Conservation (phyloP, 2,797 vertebrate genomes). For the Ataeniobius toweri region DNA sequence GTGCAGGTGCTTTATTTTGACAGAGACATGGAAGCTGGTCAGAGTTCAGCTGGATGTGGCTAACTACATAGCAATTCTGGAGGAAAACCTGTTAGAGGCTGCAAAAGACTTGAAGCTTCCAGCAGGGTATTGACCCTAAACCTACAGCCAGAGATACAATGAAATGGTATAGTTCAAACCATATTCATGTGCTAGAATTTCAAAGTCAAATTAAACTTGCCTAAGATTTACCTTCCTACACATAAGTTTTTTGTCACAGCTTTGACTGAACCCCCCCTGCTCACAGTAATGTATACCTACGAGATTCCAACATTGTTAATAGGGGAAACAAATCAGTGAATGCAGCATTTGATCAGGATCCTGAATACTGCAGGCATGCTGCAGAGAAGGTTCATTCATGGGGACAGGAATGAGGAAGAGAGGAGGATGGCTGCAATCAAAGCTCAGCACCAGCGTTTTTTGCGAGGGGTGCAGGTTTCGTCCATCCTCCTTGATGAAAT, state of each 20-base stretch:
- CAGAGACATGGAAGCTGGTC: no score
- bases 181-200: no score
- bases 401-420: conserved; percentile 19
- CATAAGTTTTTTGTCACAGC: neutral
- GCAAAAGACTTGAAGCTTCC: no score
- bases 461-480: conserved; percentile 70
- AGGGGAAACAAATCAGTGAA: conserved; percentile 37
- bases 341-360: conserved; percentile 52
- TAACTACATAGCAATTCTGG: no score
- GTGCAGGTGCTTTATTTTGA: no score
- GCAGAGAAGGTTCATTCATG: conserved; percentile 26
- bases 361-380: conserved; percentile 32
- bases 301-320: conserved; percentile 1
- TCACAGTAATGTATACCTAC: neutral
- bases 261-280: neutral
- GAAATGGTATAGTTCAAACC: no score
- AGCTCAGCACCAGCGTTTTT: conserved; percentile 43
- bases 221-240: no score
- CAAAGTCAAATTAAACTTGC: no score
- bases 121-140: no score
- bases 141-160: no score
- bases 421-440: conserved; percentile 67
- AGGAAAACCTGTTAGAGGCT: no score
- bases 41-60: no score
- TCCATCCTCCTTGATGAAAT: conserved; percentile 72